Base-by-base conservation (phyloP, 2,888 invertebrate genomes). In the Xanthorhoe designata region DNA sequence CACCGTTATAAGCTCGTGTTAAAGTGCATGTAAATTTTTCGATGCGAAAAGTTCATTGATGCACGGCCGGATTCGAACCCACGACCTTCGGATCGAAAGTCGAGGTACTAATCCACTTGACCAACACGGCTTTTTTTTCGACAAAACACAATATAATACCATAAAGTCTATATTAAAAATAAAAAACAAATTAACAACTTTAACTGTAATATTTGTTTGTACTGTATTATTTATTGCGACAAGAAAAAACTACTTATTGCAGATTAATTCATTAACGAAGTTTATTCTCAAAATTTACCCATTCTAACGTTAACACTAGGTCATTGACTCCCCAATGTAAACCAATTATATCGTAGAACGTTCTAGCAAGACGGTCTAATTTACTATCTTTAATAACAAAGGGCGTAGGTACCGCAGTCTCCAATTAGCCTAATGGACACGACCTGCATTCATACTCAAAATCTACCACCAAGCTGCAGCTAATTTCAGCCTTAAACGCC, bases 341-440 rank as follows among this genome's bases (percentile, higher is more conserved):
- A 61, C 35, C 70, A 68, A 66, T 61, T 49, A 53, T 29, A 56
- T 13, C 47, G 47, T 51, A 65, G 66, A 66, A 68, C 50, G 73
- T 67, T 47, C 17, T 61, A 72, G 72, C 74, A 73, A 75, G 65
- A 72, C 72, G 64, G 69, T 76, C 69, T 73, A 78, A 81, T 82
- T 79, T 76, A 73, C 74, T 77, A 72, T 78, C 73, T 78, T 75
- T 73, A 75, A 75, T 76, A 85, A 88, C 88, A 89, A 88, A 87
- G 83, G 83, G 82, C 76, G 78, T 84, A 83, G 84, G 81, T 75
- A 79, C 83, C 84, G 78, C 82, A 82, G 77, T 82, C 84, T 87
- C 89, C 93, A 94, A 94, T 94, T 94, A 94, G 91, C 85, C 90
- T 93, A 94, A 94, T 94, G 94, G 93, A 92, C 90, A 89, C 79